These are phyloP conservation scores for Astur gentilis DNA, from an alignment of 2,113 vertebrate species.

Conservation along the genomic window DNA sequence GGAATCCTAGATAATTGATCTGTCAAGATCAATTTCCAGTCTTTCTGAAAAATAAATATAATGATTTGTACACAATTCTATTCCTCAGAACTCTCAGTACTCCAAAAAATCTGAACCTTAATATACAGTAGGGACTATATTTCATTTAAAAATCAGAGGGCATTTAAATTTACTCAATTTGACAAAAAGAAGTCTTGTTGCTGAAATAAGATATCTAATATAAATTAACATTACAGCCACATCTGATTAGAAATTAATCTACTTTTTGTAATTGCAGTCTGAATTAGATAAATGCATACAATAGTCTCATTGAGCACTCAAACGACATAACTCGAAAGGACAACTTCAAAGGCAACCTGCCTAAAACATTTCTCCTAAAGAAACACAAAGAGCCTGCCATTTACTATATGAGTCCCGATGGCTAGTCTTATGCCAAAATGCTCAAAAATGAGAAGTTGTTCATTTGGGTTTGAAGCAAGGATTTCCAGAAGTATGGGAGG, in stretches of 20 bases:
- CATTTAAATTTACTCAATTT: constrained; percentile 46
- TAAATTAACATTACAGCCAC: constrained; percentile 21
- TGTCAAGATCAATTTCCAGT: constrained; percentile 51
- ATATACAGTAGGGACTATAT: constrained; percentile 11
- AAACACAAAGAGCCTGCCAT: not conserved
- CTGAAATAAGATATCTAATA: constrained; percentile 42
- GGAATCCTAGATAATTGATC: constrained; percentile 47
- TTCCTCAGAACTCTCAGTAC: not conserved
- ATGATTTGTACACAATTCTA: constrained; percentile 10
- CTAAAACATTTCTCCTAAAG: constrained; percentile 75
- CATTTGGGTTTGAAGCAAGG: not conserved
- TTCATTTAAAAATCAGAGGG: constrained; percentile 17
- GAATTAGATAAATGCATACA: constrained; percentile 32
- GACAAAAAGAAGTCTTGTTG: constrained; percentile 41
- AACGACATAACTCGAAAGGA: constrained; percentile 56
- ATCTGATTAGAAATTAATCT: constrained; percentile 56
- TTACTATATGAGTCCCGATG: constrained; percentile 24
- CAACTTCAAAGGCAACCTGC: constrained; percentile 72
- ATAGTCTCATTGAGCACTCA: not conserved
- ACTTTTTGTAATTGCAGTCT: constrained; percentile 26
- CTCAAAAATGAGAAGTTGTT: not conserved
- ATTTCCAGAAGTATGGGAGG: not conserved
- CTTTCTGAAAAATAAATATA: constrained; percentile 49
- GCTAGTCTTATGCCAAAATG: not conserved
- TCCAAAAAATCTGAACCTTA: constrained; percentile 6